Conservation (phyloP, 1,140 invertebrate species). For the Drosophila tani region DNA sequence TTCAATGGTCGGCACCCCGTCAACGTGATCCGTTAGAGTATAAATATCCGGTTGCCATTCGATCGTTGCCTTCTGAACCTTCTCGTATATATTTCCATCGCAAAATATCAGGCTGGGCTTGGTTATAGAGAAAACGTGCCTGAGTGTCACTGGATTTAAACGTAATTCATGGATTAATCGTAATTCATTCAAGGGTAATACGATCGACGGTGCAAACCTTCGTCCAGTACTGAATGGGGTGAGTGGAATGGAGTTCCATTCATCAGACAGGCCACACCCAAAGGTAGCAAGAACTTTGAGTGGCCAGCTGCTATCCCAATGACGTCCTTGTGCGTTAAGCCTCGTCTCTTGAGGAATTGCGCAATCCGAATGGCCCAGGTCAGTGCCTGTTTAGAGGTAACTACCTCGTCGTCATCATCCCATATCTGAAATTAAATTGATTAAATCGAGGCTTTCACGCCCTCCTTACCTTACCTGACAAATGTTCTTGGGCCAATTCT, state of each 20-base stretch:
- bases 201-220: constrained; percentile 21
- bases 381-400: constrained; percentile 54
- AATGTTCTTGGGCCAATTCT: constrained; percentile 56
- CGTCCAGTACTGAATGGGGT: constrained; percentile 29
- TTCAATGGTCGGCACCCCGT: constrained; percentile 53
- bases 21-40: constrained; percentile 48
- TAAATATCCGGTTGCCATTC: constrained; percentile 15
- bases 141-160: constrained; percentile 41
- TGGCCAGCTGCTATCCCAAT: constrained; percentile 62
- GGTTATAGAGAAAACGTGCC: constrained; percentile 52
- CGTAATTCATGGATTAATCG: neutral
- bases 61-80: constrained; percentile 10
- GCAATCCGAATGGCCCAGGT: constrained; percentile 63
- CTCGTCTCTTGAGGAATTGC: neutral
- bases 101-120: constrained; percentile 68
- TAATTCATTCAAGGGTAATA: too few species aligned
- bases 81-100: constrained; percentile 58
- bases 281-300: constrained; percentile 50
- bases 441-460: too few species aligned
- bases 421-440: constrained; percentile 34
- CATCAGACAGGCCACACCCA: constrained; percentile 61
- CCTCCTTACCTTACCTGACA: constrained; percentile 31
- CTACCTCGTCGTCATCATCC: constrained; percentile 42
- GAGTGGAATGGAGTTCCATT: constrained; percentile 48
- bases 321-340: constrained; percentile 37